Conservation (phyloP, 2,113 vertebrate species). For the Hippocampus abdominalis region DNA sequence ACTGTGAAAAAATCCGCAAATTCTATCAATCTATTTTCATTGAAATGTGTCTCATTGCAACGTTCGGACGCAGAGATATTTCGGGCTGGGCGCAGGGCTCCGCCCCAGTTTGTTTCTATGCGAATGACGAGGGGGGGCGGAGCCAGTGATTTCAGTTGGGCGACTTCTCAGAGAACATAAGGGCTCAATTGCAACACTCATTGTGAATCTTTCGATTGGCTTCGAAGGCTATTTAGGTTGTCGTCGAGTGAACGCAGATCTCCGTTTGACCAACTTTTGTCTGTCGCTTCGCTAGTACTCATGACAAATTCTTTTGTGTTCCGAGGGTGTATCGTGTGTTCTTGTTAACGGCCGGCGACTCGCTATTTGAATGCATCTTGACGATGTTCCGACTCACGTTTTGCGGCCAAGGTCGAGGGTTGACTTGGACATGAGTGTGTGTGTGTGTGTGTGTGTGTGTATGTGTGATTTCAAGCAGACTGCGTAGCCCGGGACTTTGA, state of each 20-base stretch:
- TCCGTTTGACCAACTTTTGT: slow-evolving; percentile 70
- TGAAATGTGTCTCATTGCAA: slow-evolving; percentile 75
- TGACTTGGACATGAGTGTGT: slow-evolving; percentile 40
- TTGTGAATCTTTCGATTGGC: slow-evolving; percentile 75
- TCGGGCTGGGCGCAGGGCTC: slow-evolving; percentile 67
- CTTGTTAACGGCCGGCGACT: slow-evolving; percentile 66
- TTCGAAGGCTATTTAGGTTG: slow-evolving; percentile 68
- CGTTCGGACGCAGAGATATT: slow-evolving; percentile 68
- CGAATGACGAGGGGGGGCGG: slow-evolving; percentile 62
- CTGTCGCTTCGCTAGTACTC: slow-evolving; percentile 70
- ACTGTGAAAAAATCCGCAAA: slow-evolving; percentile 75
- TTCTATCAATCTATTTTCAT: slow-evolving; percentile 79
- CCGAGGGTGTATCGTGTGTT: slow-evolving; percentile 71
- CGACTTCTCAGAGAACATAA: slow-evolving; percentile 74
- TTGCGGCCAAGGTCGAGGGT: slow-evolving; percentile 58
- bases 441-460: slow-evolving; percentile 30
- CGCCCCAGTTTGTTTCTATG: slow-evolving; percentile 70
- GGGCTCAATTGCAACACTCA: slow-evolving; percentile 77
- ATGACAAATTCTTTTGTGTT: slow-evolving; percentile 66
- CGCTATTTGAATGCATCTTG: slow-evolving; percentile 62
- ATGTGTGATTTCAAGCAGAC: slow-evolving; percentile 64
- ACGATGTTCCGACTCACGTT: slow-evolving; percentile 58
- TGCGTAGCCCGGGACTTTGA: slow-evolving; percentile 71
- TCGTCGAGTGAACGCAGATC: slow-evolving; percentile 63
- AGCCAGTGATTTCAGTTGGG: slow-evolving; percentile 67